Evolutionary conservation across 2,113 vertebrate species (phyloP).

Genomic region (Thunnus thynnus): DNA sequence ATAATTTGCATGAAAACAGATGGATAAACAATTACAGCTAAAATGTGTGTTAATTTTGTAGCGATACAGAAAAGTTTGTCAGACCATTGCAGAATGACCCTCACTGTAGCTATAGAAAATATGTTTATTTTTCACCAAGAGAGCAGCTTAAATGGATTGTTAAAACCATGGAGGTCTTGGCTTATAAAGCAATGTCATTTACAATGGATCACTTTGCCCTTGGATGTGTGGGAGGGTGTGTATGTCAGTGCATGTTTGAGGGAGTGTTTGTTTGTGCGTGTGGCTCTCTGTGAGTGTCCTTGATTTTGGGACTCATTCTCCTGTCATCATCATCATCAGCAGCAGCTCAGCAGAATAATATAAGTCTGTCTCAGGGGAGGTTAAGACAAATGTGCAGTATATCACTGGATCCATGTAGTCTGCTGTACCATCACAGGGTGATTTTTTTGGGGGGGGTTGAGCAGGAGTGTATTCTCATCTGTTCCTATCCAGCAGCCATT

Average conservation of each 20-base stretch:
- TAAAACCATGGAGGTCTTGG: conserved; percentile 36
- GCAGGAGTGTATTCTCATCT: conserved; percentile 21
- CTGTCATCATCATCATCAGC: conserved; percentile 47
- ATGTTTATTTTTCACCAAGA: conserved; percentile 36
- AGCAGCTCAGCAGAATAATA: conserved; percentile 50
- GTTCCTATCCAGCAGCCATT: conserved; percentile 43
- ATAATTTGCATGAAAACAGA: too few species aligned
- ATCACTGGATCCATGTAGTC: neutral
- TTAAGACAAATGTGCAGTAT: conserved; percentile 26
- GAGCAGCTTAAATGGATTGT: conserved; percentile 54
- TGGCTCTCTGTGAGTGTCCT: conserved; percentile 36
- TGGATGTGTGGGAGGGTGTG: conserved; percentile 29
- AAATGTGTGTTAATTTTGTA: neutral
- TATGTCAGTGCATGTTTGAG: conserved; percentile 36
- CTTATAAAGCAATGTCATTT: conserved; percentile 41
- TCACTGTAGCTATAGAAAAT: conserved; percentile 21
- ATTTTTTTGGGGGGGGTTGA: neutral
- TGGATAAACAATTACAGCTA: neutral
- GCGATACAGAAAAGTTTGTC: conserved; percentile 13
- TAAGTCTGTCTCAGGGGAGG: conserved; percentile 36
- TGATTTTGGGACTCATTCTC: conserved; percentile 47
- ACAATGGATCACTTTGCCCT: conserved; percentile 59
- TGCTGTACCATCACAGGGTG: neutral
- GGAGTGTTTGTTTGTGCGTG: conserved; percentile 35
- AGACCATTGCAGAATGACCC: conserved; percentile 7